Evolutionary conservation across 2,797 vertebrate species (phyloP).

Genomic region (Calcarius lapponicus): DNA sequence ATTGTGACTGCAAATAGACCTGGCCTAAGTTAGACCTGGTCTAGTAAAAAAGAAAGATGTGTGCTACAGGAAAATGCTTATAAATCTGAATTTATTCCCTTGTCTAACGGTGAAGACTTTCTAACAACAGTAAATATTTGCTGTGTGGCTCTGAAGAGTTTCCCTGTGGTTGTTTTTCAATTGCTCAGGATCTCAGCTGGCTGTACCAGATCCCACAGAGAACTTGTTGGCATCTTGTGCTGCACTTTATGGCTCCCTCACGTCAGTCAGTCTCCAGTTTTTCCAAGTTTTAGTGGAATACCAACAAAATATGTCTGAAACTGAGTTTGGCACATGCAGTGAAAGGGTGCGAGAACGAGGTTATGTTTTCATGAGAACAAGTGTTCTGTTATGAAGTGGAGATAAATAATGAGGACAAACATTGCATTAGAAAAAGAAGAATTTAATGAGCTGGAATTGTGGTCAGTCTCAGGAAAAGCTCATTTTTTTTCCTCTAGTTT

Average conservation of each 20-base stretch:
- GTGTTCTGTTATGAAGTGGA: constrained; percentile 45
- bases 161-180: background rate
- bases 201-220: background rate
- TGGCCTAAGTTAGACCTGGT: background rate
- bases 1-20: background rate
- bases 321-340: background rate
- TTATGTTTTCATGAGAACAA: constrained; percentile 59
- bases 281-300: background rate
- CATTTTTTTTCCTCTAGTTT: accelerated
- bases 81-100: background rate
- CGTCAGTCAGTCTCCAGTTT: background rate
- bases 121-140: background rate
- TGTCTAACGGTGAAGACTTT: background rate
- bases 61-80: background rate
- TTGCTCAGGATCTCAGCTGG: background rate
- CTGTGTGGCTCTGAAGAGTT: background rate
- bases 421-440: background rate
- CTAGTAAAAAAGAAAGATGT: background rate
- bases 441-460: constrained; percentile 27
- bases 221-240: background rate
- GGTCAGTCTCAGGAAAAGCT: background rate
- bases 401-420: constrained; percentile 60
- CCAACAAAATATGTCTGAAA: constrained; percentile 5
- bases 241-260: background rate
- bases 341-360: constrained; percentile 48